phyloP scores from a whole-genome alignment of 2,888 invertebrate genomes.

The Pachliopta kotzebuea region DNA sequence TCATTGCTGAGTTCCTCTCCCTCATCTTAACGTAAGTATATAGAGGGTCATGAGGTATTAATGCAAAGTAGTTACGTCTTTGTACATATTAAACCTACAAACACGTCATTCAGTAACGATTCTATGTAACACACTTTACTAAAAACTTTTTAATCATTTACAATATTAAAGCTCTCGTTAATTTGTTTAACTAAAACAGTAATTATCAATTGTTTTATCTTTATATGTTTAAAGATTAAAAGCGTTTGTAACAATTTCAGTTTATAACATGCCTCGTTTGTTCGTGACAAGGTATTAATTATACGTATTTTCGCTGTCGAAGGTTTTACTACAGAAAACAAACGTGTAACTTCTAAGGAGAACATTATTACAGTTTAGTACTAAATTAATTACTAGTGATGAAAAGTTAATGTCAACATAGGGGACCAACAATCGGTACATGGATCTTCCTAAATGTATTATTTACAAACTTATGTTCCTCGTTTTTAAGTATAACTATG shows the following conservation, averaged over 20 bases:
- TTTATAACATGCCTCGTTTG: slow-evolving; percentile 11
- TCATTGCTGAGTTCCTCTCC: slow-evolving; percentile 55
- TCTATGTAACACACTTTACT: not conserved
- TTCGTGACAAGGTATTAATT: slow-evolving; percentile 23
- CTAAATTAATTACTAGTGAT: not conserved
- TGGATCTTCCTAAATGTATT: no score
- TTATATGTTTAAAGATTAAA: slow-evolving; percentile 7
- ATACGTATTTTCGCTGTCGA: slow-evolving; percentile 8
- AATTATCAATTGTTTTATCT: not conserved
- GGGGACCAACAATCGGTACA: no score
- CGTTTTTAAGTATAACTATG: no score
- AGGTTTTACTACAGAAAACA: slow-evolving; percentile 9
- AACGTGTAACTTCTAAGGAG: slow-evolving; percentile 11
- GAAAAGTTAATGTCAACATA: not conserved
- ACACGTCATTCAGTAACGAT: slow-evolving; percentile 22
- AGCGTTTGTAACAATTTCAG: slow-evolving; percentile 6
- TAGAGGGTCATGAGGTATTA: slow-evolving; percentile 34
- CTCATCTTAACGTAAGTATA: slow-evolving; percentile 41
- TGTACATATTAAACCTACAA: slow-evolving; percentile 33
- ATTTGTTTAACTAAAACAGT: not conserved
- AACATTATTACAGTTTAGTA: slow-evolving; percentile 14
- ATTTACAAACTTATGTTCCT: no score
- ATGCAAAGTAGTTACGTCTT: slow-evolving; percentile 35
- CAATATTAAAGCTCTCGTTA: not conserved
- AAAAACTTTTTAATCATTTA: not conserved